Evolutionary conservation across 2,888 invertebrate genomes (phyloP).

Genomic region (Hermaeophaga mercurialis): DNA sequence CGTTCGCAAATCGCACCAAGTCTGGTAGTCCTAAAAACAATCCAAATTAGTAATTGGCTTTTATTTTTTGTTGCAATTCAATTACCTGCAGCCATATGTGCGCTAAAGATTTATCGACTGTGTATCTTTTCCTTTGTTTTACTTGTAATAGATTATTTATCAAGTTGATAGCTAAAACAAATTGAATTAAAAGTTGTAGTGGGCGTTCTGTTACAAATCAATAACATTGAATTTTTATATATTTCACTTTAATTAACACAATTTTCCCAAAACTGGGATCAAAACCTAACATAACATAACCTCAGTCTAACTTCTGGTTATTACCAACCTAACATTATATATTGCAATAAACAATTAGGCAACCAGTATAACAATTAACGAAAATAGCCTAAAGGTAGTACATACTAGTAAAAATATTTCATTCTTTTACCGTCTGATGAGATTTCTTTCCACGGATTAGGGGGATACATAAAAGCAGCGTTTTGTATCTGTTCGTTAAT

Average conservation of each 20-base stretch:
- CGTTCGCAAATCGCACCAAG: slow-evolving; percentile 92
- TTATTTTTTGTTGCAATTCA: no score
- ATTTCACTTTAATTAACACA: no score
- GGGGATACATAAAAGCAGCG: slow-evolving; percentile 99
- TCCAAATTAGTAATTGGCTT: no score
- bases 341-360: no score
- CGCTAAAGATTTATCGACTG: slow-evolving; percentile 93
- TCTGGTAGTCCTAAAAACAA: slow-evolving; percentile 76
- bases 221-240: no score
- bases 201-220: neutral
- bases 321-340: no score
- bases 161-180: slow-evolving; percentile 87
- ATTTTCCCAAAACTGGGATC: no score
- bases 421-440: slow-evolving; percentile 87
- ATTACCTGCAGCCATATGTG: slow-evolving; percentile 94
- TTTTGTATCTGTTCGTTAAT: slow-evolving; percentile 99
- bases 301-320: no score
- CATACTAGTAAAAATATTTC: no score
- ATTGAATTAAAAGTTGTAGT: neutral
- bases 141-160: slow-evolving; percentile 98
- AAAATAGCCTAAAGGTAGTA: no score
- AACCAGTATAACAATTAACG: no score
- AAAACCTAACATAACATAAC: no score
- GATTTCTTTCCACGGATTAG: slow-evolving; percentile 96
- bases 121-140: slow-evolving; percentile 91